phyloP scores from a whole-genome alignment of 2,113 vertebrate species.

The Pungitius pungitius region DNA sequence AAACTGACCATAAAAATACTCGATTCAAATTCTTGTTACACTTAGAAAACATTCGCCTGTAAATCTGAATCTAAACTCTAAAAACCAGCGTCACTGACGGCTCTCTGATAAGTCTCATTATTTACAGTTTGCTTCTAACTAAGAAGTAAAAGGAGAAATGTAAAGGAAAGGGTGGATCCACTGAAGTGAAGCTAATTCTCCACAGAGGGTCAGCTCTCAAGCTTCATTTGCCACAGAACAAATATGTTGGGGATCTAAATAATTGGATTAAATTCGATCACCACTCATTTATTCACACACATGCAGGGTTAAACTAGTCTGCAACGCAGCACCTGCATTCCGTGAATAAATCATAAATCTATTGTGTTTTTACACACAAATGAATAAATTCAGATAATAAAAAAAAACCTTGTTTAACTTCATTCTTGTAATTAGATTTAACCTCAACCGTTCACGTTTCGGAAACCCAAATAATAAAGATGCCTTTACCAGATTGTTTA shows the following conservation, averaged over 20 bases:
- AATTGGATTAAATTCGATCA: slow-evolving; percentile 85
- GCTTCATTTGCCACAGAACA: slow-evolving; percentile 76
- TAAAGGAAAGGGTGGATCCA: slow-evolving; percentile 53
- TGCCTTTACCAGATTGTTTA: not conserved
- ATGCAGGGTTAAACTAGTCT: slow-evolving; percentile 37
- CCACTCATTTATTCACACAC: slow-evolving; percentile 64
- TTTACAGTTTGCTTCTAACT: slow-evolving; percentile 11
- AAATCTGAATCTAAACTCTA: slow-evolving; percentile 3
- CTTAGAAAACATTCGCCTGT: not conserved
- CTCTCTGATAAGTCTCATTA: not conserved
- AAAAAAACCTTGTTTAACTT: slow-evolving; percentile 12
- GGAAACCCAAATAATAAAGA: not conserved
- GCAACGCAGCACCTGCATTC: not conserved
- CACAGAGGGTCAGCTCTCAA: slow-evolving; percentile 63
- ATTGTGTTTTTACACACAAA: too few relatives aligned
- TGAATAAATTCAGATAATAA: not conserved
- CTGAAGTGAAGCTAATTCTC: slow-evolving; percentile 72
- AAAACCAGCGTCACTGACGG: not conserved
- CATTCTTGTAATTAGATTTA: not conserved
- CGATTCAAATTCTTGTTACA: not conserved
- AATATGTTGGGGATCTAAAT: slow-evolving; percentile 78
- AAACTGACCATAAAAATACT: not conserved
- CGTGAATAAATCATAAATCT: slow-evolving; percentile 3
- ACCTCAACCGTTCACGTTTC: not conserved
- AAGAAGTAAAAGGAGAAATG: slow-evolving; percentile 10